Evolutionary conservation across 2,888 invertebrate genomes (phyloP), one percentile per base, ranked within the genome.

Genomic region (Cyrtodaria siliqua): DNA sequence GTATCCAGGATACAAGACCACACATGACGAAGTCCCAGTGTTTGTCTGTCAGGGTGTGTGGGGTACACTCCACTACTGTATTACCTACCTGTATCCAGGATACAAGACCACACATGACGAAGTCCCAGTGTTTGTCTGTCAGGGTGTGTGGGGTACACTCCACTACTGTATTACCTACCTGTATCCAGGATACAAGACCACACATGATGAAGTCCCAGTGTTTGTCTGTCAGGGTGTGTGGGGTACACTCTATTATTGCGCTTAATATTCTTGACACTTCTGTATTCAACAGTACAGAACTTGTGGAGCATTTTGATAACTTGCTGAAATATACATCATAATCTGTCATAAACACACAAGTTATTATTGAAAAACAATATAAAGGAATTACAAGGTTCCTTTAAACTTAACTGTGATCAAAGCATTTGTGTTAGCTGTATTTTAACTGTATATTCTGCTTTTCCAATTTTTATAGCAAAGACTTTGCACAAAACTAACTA

Each of bases 1-100:
- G 90, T 49, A 95, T 93, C 95, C 97, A 95, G 18, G 95, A 95
- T 72, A 95, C 95, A 33, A 96, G 92, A 63, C 95, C 94, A 90
- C 97, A 95, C 82, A 96, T 94, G 82, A 95, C 93, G 89, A 96
- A 95, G 93, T 97, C 97, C 96, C 97, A 97, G 20, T 83, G 84
- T 56, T 79, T 83, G 38, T 93, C 82, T 4, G 93, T 92, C 76
- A 94, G 85, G 9, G 86, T 57, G 27, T 86, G 67, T 44, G 92
- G 82, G 44, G 91, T 87, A 40, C 82, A 59, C 57, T 86, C 77
- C 24, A 94, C 91, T 53, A 93, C 84, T 20, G 84, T n/a, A n/a
- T n/a, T n/a, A n/a, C n/a, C 33, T 76, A 90, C 94, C 90, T 94
- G 90, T 49, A 95, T 93, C 95, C 97, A 95, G 18, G 95, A 95